Evolutionary conservation across 2,797 vertebrate species (phyloP), one percentile per base, ranked within the genome.

Genomic region (Sebastes goodei): DNA sequence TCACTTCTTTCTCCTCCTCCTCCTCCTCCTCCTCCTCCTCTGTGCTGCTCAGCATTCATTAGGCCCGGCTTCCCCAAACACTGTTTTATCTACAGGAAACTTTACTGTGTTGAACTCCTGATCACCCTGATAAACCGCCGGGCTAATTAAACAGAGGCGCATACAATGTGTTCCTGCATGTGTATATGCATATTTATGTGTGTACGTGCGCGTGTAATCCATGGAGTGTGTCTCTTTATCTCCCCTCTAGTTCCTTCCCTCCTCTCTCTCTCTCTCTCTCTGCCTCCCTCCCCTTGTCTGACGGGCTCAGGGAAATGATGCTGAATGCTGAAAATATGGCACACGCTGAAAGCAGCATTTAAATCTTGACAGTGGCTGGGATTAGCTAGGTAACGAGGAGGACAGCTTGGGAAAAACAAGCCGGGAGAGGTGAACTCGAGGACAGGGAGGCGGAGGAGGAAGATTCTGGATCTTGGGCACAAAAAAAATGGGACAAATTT

Each of bases 291-390:
- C 86, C 86, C 93, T 91, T 93, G 91, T 93, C 92, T 92, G 92
- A 89, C 77, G 90, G 89, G 90, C 93, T 93, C 92, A 85, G 91
- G 88, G 91, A 92, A 92, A 94, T 90, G 92, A 92, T 94, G 92
- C 85, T 90, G 89, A 94, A 93, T 92, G 85, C 87, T 86, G 88
- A 85, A 93, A 94, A 94, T 94, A 91, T 93, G 92, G 90, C 92
- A 92, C 85, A 78, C 76, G 79, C 85, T 94, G 93, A 95, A 94
- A 93, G 91, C 91, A 92, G 84, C 89, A 89, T 95, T 95, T 93
- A 94, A 94, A 95, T 94, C 93, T 94, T 91, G 94, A 95, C 94
- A 94, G 94, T 95, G 86, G 85, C 91, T 91, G 90, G 94, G 95
- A 96, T 96, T 95, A 95, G 84, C 89, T 91, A 93, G 89, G 90